Conservation (phyloP, 2,113 vertebrate species). For the Himantopus leucocephalus region DNA sequence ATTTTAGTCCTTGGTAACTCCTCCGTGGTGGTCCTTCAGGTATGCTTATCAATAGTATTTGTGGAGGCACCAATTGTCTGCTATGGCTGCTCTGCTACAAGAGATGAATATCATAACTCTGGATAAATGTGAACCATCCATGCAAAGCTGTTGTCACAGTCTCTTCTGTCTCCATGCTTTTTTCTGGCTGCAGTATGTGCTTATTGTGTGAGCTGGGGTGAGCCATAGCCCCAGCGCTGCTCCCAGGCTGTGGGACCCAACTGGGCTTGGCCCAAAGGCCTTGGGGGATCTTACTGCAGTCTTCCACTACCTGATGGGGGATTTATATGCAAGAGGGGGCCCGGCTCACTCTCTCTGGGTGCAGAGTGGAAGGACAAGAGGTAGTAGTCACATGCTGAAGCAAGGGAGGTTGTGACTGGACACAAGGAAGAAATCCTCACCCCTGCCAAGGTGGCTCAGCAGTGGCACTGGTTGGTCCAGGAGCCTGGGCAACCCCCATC, state of each 20-base stretch:
- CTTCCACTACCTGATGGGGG: not conserved
- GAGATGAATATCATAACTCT: not conserved
- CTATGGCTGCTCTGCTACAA: not conserved
- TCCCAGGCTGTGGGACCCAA: not conserved
- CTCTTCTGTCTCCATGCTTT: not conserved
- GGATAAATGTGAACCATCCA: not conserved
- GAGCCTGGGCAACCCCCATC: not conserved
- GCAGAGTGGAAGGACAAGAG: not conserved
- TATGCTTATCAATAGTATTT: not conserved
- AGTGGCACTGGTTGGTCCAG: not conserved
- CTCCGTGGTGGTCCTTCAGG: not conserved
- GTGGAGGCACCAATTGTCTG: not conserved
- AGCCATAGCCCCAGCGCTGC: rapidly evolving
- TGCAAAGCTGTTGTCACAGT: not conserved
- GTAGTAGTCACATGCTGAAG: no score
- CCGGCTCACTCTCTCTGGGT: not conserved
- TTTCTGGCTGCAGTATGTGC: not conserved
- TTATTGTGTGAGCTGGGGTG: not conserved
- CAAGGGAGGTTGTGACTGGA: not conserved
- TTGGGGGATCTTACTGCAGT: not conserved
- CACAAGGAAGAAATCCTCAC: not conserved
- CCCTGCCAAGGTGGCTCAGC: not conserved
- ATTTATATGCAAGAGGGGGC: not conserved
- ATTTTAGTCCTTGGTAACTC: not conserved
- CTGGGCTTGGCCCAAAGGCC: not conserved